A percentile compares a stretch with the other conserved stretches of the same genome.
Conservation (phyloP, 1,140 invertebrate genomes). For the Macrosteles quadrilineatus region DNA sequence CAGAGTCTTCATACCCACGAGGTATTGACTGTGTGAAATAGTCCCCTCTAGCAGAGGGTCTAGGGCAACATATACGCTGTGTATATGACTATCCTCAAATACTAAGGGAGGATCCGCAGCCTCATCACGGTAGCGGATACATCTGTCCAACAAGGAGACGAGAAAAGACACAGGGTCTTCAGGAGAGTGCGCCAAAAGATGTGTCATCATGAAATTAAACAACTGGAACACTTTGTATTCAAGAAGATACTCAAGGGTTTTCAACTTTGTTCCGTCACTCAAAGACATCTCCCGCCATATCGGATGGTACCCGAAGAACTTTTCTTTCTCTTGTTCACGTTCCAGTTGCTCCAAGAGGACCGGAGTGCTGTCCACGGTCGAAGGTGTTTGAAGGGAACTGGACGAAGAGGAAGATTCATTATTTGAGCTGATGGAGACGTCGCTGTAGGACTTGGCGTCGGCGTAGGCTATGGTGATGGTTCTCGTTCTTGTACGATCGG, state of each 20-base stretch:
- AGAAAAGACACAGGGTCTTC: not conserved
- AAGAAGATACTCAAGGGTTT: not conserved
- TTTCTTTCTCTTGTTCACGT: not conserved
- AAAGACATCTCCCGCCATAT: not conserved
- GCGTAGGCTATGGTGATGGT: conserved; percentile 1
- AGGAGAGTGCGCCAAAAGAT: conserved; percentile 11
- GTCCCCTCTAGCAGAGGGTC: not conserved
- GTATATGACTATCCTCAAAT: conserved; percentile 4
- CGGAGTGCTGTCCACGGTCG: not conserved
- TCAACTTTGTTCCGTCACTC: not conserved
- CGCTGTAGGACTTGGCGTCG: not conserved
- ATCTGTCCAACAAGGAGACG: not conserved
- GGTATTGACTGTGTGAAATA: conserved; percentile 11
- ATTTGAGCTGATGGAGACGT: not conserved
- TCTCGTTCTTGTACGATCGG: not conserved
- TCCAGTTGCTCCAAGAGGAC: not conserved
- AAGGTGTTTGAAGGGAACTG: not conserved
- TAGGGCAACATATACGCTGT: not conserved
- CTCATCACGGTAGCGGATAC: conserved; percentile 7
- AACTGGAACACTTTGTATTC: not conserved
- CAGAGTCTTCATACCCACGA: conserved; percentile 1
- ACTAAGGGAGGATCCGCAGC: not conserved
- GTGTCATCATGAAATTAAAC: conserved; percentile 3
- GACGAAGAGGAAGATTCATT: not conserved
- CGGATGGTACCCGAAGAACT: conserved; percentile 2